These are phyloP conservation scores for Pasiphila rectangulata DNA, from an alignment of 2,888 invertebrate genomes.

Conservation along the genomic window DNA sequence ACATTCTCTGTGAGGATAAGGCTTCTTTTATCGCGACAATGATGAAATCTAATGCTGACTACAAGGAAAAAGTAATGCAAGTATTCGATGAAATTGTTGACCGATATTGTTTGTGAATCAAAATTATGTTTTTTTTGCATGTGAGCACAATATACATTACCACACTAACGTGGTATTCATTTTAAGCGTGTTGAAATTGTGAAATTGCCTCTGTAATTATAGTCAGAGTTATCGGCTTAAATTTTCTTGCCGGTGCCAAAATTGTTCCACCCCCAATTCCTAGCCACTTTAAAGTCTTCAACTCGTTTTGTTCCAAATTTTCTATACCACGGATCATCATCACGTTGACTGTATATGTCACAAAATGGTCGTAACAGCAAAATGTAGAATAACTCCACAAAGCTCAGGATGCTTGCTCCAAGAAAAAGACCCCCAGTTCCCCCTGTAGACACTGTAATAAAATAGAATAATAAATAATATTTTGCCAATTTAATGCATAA, in stretches of 20 bases:
- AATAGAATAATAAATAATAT: too few relatives aligned
- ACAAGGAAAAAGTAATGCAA: conserved; percentile 72
- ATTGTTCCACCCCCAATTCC: conserved; percentile 53
- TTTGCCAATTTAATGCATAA: too few relatives aligned
- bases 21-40: conserved; percentile 77
- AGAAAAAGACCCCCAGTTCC: conserved; percentile 84
- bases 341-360: conserved; percentile 66
- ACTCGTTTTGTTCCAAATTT: conserved; percentile 59
- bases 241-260: conserved; percentile 48
- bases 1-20: conserved; percentile 78
- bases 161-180: background rate
- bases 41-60: conserved; percentile 72
- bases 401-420: conserved; percentile 84
- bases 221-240: too few relatives aligned
- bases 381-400: conserved; percentile 83
- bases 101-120: conserved; percentile 52
- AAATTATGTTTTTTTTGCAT: conserved; percentile 11
- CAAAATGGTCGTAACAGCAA: conserved; percentile 71
- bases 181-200: background rate
- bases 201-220: background rate
- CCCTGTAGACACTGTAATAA: conserved; percentile 81
- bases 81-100: conserved; percentile 80
- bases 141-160: too few relatives aligned
- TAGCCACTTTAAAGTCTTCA: conserved; percentile 57
- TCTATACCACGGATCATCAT: conserved; percentile 67